These are phyloP conservation scores for Steromphala cineraria DNA, from an alignment of 2,888 invertebrate genomes.

Conservation along the genomic window DNA sequence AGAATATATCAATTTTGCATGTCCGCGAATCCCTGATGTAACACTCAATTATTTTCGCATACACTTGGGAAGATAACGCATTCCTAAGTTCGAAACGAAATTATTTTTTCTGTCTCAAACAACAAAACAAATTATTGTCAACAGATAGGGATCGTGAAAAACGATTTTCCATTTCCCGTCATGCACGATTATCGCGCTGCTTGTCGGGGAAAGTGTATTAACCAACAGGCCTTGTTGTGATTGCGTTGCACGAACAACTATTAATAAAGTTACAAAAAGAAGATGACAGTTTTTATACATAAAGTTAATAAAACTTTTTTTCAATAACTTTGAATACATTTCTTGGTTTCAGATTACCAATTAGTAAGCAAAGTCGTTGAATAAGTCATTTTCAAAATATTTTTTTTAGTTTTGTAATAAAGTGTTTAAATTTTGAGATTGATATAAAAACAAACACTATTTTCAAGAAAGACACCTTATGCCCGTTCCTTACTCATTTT, in stretches of 20 bases:
- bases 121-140: conserved; percentile 10
- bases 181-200: background rate
- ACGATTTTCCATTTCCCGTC: background rate
- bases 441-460: too few species aligned
- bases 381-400: too few species aligned
- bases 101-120: conserved; percentile 10
- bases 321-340: too few species aligned
- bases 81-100: background rate
- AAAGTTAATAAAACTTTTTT: too few species aligned
- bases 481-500: too few species aligned
- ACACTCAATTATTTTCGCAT: background rate
- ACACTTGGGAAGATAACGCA: background rate
- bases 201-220: background rate
- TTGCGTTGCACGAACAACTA: background rate
- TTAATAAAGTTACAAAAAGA: background rate
- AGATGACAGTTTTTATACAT: too few species aligned
- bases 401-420: too few species aligned
- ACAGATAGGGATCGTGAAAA: background rate
- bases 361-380: too few species aligned
- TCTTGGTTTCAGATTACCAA: too few species aligned
- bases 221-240: background rate
- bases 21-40: background rate
- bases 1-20: conserved; percentile 1
- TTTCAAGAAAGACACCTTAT: too few species aligned
- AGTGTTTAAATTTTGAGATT: too few species aligned